Conservation (phyloP, 2,888 invertebrate genomes). For the Epinotia ramella region DNA sequence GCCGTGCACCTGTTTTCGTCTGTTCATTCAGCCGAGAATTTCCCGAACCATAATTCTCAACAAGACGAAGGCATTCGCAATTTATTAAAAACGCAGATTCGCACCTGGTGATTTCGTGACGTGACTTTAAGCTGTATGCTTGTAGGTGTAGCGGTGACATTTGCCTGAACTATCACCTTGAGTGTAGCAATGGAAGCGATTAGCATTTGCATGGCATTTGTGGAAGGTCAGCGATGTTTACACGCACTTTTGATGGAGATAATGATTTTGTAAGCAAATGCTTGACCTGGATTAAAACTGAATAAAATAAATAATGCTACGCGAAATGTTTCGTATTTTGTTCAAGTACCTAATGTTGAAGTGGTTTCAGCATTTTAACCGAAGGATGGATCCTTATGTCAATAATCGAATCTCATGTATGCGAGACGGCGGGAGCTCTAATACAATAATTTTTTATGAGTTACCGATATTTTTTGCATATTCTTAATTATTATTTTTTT, state of each 20-base stretch:
- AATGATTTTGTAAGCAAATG: conserved; percentile 36
- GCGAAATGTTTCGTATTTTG: background rate
- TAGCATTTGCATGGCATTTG: conserved; percentile 82
- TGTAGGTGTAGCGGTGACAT: conserved; percentile 44
- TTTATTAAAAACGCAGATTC: conserved; percentile 44
- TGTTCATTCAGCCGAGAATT: conserved; percentile 34
- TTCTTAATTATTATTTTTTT: too few species aligned
- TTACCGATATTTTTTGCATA: too few species aligned
- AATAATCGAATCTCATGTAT: background rate
- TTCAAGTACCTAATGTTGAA: background rate
- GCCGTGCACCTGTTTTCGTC: conserved; percentile 34
- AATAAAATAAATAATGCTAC: conserved; percentile 25
- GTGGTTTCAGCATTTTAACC: background rate
- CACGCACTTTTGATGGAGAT: conserved; percentile 41
- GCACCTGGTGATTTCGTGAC: background rate
- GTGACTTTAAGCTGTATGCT: conserved; percentile 6
- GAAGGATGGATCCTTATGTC: background rate
- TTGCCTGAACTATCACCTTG: conserved; percentile 67
- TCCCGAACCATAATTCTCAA: conserved; percentile 33
- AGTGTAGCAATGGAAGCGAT: conserved; percentile 71
- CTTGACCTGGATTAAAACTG: conserved; percentile 30
- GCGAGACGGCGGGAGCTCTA: too few species aligned
- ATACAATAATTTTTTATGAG: too few species aligned
- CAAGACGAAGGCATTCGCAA: conserved; percentile 36
- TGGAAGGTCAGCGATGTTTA: conserved; percentile 59